Evolutionary conservation across 2,888 invertebrate species (phyloP), one percentile per base, ranked within the genome.

Genomic region (Lathronympha strigana): DNA sequence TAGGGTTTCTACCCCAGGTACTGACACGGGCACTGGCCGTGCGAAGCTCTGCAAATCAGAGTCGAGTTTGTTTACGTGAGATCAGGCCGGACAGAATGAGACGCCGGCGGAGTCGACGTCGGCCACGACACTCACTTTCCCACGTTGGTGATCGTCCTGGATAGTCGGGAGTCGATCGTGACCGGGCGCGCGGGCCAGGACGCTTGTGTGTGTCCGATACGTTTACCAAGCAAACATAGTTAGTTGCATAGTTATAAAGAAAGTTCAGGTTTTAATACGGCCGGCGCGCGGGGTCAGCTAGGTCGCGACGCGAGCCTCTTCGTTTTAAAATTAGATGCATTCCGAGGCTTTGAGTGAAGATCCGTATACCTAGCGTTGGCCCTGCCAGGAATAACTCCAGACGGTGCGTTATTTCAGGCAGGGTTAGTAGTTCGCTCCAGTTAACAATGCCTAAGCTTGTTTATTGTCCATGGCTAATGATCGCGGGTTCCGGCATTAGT

Each of bases 1-100:
- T 91, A 90, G 92, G 91, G 91, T 90, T 92, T 87, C 90, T 92
- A 76, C 92, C 92, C 88, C 92, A 92, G 92, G 92, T 92, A 90
- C 87, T 76, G 83, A 81, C 77, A 83, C 78, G 77, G 83, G 83
- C 80, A 82, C 82, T 17, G 23, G 40, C 53, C 23, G 58, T 43
- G 51, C 79, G 67, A 73, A 84, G 86, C 87, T 85, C 86, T 84
- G 86, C 80, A 86, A 83, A 79, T 82, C 84, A 19, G 40, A 28
- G 31, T 11, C 0, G 81, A 68, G 79, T 82, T 83, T 87, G 87
- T 86, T 87, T 87, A 88, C 80, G 72, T 79, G 66, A 57, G 61
- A 69, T 45, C 31, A 19, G 57, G 28, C 50, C 73, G 73, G 69
- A 72, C 71, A 68, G 67, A 61, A 71, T 70, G 68, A 61, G 62